A percentile compares a stretch with the other conserved stretches of the same genome.
phyloP scores from a whole-genome alignment of 2,888 invertebrate genomes.

The Hemistola chrysoprasaria region DNA sequence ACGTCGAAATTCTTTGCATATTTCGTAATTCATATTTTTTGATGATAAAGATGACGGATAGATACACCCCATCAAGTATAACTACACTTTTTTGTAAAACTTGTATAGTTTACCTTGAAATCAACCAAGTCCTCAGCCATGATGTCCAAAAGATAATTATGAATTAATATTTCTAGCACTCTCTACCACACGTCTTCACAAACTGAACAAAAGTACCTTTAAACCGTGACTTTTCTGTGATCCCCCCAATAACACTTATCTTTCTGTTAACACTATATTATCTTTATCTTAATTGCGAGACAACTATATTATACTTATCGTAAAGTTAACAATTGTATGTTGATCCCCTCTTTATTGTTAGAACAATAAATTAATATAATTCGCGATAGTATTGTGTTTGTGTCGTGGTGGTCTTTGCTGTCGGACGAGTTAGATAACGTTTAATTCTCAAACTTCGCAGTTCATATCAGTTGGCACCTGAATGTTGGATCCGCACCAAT shows the following conservation, averaged over 20 bases:
- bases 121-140: conserved; percentile 56
- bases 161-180: conserved; percentile 33
- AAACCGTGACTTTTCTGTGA: conserved; percentile 56
- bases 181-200: conserved; percentile 41
- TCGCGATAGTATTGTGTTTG: conserved; percentile 44
- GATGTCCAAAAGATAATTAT: conserved; percentile 7
- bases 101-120: conserved; percentile 49
- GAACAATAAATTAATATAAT: conserved; percentile 58
- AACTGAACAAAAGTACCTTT: conserved; percentile 49
- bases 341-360: conserved; percentile 34
- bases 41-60: too few relatives aligned
- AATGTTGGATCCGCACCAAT: conserved; percentile 65
- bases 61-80: too few relatives aligned
- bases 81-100: too few relatives aligned
- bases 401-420: conserved; percentile 44
- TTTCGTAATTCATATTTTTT: too few relatives aligned
- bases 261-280: conserved; percentile 55
- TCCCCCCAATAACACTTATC: conserved; percentile 67
- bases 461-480: conserved; percentile 56
- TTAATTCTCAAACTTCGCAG: too few relatives aligned
- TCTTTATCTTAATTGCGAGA: conserved; percentile 69
- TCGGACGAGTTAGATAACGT: conserved; percentile 50
- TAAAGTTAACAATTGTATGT: conserved; percentile 53
- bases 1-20: too few relatives aligned
- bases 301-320: conserved; percentile 43